A percentile compares a stretch with the other conserved stretches of the same genome.
These are phyloP conservation scores for Poeciliopsis retropinna DNA, from an alignment of 2,113 vertebrate species.

Conservation along the genomic window DNA sequence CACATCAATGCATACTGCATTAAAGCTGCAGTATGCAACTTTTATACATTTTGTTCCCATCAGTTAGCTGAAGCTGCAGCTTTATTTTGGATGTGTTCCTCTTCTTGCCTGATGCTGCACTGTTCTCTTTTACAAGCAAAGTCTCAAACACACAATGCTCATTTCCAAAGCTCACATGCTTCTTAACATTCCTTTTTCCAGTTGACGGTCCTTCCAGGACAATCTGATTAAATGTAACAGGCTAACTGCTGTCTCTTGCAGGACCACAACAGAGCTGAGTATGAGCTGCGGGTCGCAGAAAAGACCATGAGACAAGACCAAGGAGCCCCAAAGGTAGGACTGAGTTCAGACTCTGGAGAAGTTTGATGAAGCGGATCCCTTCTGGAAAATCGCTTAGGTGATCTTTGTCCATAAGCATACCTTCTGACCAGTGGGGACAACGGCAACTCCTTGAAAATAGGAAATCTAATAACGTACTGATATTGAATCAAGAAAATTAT, in stretches of 20 bases:
- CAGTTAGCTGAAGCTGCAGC: background rate
- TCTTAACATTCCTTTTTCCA: background rate
- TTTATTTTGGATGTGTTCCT: background rate
- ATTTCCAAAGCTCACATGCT: background rate
- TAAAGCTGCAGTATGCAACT: too few species aligned
- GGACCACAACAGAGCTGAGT: conserved; percentile 92
- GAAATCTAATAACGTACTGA: too few species aligned
- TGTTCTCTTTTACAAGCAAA: background rate
- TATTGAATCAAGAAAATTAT: too few species aligned
- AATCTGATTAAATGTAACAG: background rate
- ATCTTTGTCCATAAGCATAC: too few species aligned
- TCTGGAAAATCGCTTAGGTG: too few species aligned
- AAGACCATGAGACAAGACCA: conserved; percentile 85
- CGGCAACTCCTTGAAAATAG: too few species aligned
- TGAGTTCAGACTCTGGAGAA: too few species aligned
- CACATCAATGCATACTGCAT: too few species aligned
- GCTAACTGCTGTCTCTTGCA: conserved; percentile 39
- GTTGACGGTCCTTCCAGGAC: conserved; percentile 7
- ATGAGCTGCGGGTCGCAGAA: conserved; percentile 88
- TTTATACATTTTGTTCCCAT: too few species aligned
- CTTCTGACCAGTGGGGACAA: too few species aligned
- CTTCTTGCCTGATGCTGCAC: background rate
- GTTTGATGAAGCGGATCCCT: background rate
- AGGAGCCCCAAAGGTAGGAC: conserved; percentile 44
- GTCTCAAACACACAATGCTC: background rate